Evolutionary conservation across 1,140 invertebrate species (phyloP).

Genomic region (Homarus americanus): DNA sequence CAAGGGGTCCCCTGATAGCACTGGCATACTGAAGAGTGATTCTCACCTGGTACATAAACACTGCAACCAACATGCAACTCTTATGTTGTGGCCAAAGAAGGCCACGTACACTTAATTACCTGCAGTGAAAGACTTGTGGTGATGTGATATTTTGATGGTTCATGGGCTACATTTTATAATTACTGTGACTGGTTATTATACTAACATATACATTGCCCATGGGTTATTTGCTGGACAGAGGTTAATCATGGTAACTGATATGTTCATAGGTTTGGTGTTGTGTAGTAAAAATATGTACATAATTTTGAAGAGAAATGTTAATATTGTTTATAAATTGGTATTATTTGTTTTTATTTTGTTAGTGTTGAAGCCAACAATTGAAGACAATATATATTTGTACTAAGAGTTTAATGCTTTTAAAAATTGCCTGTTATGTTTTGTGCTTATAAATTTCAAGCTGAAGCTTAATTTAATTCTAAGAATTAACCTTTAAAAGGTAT

Average conservation of each 20-base stretch:
- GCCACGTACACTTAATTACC: background rate
- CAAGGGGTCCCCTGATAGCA: constrained; percentile 58
- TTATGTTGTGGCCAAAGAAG: background rate
- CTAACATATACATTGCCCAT: constrained; percentile 8
- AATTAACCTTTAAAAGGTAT: constrained; percentile 3
- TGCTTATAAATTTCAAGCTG: constrained; percentile 34
- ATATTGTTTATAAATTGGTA: constrained; percentile 53
- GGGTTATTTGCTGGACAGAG: background rate
- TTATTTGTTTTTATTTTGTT: constrained; percentile 54
- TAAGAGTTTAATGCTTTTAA: constrained; percentile 22
- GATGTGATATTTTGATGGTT: constrained; percentile 49
- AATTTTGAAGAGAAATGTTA: constrained; percentile 46
- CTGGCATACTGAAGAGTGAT: constrained; percentile 34
- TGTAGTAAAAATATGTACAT: constrained; percentile 50
- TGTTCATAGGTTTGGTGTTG: constrained; percentile 28
- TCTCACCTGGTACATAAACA: constrained; percentile 32
- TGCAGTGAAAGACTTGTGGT: constrained; percentile 40
- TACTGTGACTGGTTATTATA: constrained; percentile 25
- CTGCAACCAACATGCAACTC: constrained; percentile 12
- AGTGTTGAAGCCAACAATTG: constrained; percentile 34
- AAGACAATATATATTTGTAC: constrained; percentile 55
- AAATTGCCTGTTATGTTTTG: constrained; percentile 29
- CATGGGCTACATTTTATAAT: constrained; percentile 30
- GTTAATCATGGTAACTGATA: constrained; percentile 16
- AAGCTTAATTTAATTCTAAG: constrained; percentile 31